Evolutionary conservation across 2,797 vertebrate species (phyloP).

Genomic region (Taeniopygia guttata): DNA sequence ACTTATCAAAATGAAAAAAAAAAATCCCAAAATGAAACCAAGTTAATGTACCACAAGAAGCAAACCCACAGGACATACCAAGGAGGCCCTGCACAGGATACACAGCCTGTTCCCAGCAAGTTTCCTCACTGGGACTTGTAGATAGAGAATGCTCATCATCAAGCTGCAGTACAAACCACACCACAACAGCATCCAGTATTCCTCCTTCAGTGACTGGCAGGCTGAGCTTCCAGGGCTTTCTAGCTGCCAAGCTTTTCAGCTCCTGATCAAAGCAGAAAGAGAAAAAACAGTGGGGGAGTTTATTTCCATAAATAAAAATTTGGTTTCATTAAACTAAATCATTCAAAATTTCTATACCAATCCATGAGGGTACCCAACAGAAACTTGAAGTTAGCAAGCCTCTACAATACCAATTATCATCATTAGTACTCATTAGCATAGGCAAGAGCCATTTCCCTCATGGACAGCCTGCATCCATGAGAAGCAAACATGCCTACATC

Average conservation of each 20-base stretch:
- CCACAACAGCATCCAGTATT: slow-evolving; percentile 86
- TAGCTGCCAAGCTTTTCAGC: slow-evolving; percentile 86
- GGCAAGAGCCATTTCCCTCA: neutral
- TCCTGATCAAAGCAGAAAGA: slow-evolving; percentile 76
- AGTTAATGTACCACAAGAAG: neutral
- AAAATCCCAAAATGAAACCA: neutral
- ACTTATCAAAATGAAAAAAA: neutral
- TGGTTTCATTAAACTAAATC: neutral
- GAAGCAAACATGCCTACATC: neutral
- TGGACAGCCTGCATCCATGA: neutral
- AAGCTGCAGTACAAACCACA: slow-evolving; percentile 96
- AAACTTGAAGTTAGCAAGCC: neutral
- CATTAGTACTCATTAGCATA: neutral
- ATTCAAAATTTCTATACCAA: neutral
- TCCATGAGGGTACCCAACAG: neutral
- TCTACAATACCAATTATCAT: neutral
- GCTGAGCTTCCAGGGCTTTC: slow-evolving; percentile 75
- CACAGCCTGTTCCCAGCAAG: slow-evolving; percentile 97
- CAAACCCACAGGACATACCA: slow-evolving; percentile 70
- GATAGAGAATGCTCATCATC: slow-evolving; percentile 89
- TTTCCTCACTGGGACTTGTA: slow-evolving; percentile 90
- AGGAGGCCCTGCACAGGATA: slow-evolving; percentile 85
- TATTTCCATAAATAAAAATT: neutral
- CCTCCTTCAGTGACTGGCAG: slow-evolving; percentile 82
- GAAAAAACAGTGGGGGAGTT: neutral